A percentile compares a stretch with the other conserved stretches of the same genome.
Conservation (phyloP, 1,140 invertebrate genomes). For the Brachionus koreanus region DNA sequence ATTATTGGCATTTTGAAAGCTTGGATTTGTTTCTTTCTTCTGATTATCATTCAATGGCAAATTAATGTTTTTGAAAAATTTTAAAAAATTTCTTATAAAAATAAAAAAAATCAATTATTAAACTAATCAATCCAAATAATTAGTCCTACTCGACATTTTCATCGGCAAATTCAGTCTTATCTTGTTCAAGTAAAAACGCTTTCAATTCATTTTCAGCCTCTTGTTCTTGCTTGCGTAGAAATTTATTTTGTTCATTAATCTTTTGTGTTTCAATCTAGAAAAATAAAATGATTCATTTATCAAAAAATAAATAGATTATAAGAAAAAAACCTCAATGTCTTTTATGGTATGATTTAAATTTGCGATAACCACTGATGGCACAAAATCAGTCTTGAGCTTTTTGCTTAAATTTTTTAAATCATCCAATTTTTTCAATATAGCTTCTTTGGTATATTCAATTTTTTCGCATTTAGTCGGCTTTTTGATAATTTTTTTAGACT, state of each 20-base stretch:
- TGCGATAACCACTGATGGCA: not conserved
- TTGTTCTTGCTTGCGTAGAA: not conserved
- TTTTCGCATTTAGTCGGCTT: constrained; percentile 28
- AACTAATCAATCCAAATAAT: not conserved
- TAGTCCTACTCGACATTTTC: constrained; percentile 29
- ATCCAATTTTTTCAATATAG: constrained; percentile 1
- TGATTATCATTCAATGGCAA: not conserved
- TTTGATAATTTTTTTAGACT: not conserved
- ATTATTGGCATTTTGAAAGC: not conserved
- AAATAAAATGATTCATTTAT: not conserved
- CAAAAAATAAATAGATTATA: not conserved
- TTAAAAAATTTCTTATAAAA: not conserved
- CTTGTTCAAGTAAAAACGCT: not conserved
- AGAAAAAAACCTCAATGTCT: constrained; percentile 5
- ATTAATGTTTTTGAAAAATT: not conserved
- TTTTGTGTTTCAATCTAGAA: constrained; percentile 36
- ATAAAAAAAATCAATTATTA: not conserved
- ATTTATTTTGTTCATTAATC: constrained; percentile 38
- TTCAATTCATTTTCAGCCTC: constrained; percentile 27
- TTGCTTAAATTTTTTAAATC: not conserved
- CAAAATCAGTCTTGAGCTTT: constrained; percentile 16
- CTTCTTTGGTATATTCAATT: constrained; percentile 22
- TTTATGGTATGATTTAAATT: constrained; percentile 39
- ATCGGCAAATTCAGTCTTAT: constrained; percentile 31
- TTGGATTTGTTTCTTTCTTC: not conserved